Base-by-base conservation (phyloP, 1,140 invertebrate genomes). In the Musca vetustissima region DNA sequence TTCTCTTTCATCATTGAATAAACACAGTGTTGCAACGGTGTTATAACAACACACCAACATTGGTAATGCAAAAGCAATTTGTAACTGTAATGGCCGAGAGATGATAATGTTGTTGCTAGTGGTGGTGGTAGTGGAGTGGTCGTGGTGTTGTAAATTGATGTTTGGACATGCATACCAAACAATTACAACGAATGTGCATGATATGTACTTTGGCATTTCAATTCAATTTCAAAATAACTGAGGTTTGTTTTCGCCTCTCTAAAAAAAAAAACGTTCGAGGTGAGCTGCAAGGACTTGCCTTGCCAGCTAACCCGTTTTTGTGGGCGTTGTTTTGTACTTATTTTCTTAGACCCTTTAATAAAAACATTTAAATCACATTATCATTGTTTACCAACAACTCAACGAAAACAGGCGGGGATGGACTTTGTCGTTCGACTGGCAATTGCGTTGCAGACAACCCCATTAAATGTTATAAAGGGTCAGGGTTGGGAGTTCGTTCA, bases 311-410 rank as follows among this genome's bases (percentile, higher is more conserved):
- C 19, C 28, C 19, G 36, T 32, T 36, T 6, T 7, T 9, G 47
- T 28, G 24, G 43, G 48, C 9, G 47, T 65, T 65, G 43, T 22
- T 43, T 13, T 43, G 36, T 32, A 9, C 36, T 43, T 6, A 13
- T 43, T 43, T 43, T 11, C 36, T 43, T 43, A 43, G 36, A 43
- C 36, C n/a, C 24, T 48, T 43, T 65, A 49, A 64, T 64, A 19
- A 24, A 49, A 65, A 67, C 25, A 74, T 79, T 79, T 79, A 79
- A 77, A 79, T 76, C 77, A 77, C 77, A 79, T 79, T 79, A 79
- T 79, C 77, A 75, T 75, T 79, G 77, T 79, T 79, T 79, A 79
- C 36, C 36, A 11, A 43, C 36, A 43, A 43, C 36, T 43, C 36
- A 43, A 13, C 36, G 11, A 43, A 43, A 43, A 43, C 3, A 43